Evolutionary conservation across 2,797 vertebrate species (phyloP), one percentile per base, ranked within the genome.

Genomic region (Acanthurus leucopareius): DNA sequence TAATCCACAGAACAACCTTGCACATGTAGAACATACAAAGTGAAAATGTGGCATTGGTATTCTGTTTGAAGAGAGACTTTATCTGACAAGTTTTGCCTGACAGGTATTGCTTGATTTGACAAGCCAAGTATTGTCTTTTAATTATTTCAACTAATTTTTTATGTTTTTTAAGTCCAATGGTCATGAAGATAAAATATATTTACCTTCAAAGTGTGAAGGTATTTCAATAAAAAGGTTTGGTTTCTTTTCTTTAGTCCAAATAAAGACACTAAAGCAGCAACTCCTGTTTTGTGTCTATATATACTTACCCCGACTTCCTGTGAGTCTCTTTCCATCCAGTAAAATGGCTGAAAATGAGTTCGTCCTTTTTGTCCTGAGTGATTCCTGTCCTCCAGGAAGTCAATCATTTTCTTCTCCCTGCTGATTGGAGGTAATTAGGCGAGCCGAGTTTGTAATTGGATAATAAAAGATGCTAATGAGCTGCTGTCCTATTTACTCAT

Each of bases 351-450:
- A 80, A 69, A 88, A 73, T 49, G 66, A 51, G 74, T 73, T 77
- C 83, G 88, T 90, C 87, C 82, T 92, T 78, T 79, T 62, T 76
- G 86, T 93, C 90, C 88, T 85, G 76, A 89, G 57, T 77, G 88
- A 87, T 87, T 86, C 54, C 68, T 75, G 75, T 90, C 84, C 86
- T 89, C 75, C 74, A 91, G 88, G 86, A 93, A 92, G 93, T 93
- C 92, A 93, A 88, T 92, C 89, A 92, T 85, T 89, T 88, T 86
- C 85, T 58, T 89, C 86, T 89, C 84, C 89, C 84, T 86, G 85
- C 88, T 94, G 91, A 94, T 93, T 93, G 91, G 90, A 93, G 90
- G 90, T 94, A 95, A 95, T 95, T 93, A 94, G 90, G 85, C 76
- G 78, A 88, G 87, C 73, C 88, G 82, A 76, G 88, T 91, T 92